Conservation (phyloP, 2,797 vertebrate species). For the Ammospiza maritima region DNA sequence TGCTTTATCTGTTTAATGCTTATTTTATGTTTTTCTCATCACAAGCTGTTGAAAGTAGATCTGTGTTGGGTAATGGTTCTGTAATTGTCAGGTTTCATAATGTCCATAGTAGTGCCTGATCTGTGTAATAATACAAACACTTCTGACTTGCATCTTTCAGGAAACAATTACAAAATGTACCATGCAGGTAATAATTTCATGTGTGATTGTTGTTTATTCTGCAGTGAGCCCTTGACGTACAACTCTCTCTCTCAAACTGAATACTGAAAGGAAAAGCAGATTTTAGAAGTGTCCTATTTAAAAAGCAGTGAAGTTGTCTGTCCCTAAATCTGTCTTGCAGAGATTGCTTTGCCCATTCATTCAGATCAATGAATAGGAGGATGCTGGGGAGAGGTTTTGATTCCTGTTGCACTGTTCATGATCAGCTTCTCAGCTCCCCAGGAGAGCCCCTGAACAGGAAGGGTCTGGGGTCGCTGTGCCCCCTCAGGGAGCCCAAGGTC, state of each 20-base stretch:
- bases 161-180: background rate
- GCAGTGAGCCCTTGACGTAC: background rate
- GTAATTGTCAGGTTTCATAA: background rate
- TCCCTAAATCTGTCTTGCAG: background rate
- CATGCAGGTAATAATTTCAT: background rate
- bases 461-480: background rate
- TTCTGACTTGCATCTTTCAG: background rate
- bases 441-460: background rate
- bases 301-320: background rate
- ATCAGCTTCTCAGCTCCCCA: background rate
- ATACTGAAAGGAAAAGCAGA: background rate
- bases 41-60: background rate
- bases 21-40: background rate
- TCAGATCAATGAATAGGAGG: background rate
- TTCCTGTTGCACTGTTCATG: background rate
- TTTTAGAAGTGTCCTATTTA: background rate
- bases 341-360: background rate
- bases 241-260: background rate
- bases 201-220: background rate
- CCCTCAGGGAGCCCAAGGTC: accelerated
- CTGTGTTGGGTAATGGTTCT: background rate
- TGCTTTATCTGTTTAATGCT: background rate
- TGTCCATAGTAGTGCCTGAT: background rate
- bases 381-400: background rate
- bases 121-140: background rate